phyloP scores from a whole-genome alignment of 2,797 vertebrate species.

The Picus viridis region DNA sequence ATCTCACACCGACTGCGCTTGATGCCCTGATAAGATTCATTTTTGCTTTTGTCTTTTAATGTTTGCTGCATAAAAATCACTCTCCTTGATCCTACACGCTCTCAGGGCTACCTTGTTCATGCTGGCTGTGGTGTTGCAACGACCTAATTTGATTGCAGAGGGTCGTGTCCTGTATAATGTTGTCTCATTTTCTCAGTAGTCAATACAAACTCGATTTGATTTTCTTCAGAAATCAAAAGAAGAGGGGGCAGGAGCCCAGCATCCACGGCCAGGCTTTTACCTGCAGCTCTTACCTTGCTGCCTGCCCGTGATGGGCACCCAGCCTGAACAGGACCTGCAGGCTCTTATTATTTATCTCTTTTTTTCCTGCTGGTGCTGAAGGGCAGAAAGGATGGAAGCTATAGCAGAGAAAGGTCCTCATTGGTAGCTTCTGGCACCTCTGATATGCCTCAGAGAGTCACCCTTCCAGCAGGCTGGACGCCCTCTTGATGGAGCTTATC shows the following conservation, averaged over 20 bases:
- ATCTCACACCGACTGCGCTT: background rate
- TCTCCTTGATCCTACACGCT: background rate
- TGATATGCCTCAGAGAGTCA: constrained; percentile 2
- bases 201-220: constrained; percentile 58
- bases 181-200: constrained; percentile 60
- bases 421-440: background rate
- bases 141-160: constrained; percentile 63
- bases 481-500: constrained; percentile 3
- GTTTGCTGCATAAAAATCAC: constrained; percentile 40
- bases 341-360: background rate
- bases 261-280: background rate
- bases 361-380: background rate
- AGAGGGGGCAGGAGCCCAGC: background rate
- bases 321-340: background rate
- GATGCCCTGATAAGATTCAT: background rate
- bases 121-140: constrained; percentile 30
- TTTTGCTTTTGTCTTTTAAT: background rate
- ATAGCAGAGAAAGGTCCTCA: background rate
- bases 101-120: background rate
- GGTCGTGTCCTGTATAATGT: constrained; percentile 61
- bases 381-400: background rate
- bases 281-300: background rate
- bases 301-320: background rate
- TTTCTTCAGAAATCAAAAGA: constrained; percentile 48
- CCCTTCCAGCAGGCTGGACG: background rate